Evolutionary conservation across 2,888 invertebrate species (phyloP).

Genomic region (Heliconius cydno): DNA sequence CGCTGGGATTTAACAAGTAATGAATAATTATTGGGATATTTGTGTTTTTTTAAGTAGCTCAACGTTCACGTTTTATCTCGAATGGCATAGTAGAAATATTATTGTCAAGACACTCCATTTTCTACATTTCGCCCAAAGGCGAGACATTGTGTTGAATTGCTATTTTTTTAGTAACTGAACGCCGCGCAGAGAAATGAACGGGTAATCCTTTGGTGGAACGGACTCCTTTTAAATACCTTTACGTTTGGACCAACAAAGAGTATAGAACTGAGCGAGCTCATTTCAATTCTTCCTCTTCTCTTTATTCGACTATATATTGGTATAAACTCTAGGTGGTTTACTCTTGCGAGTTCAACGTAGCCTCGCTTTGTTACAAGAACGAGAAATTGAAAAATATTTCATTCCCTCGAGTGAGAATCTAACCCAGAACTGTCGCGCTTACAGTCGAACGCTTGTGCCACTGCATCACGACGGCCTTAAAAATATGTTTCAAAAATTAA

Average conservation of each 20-base stretch:
- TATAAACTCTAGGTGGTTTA: too few species aligned
- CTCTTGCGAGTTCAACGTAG: too few species aligned
- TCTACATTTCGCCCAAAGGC: background rate
- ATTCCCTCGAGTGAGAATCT: too few species aligned
- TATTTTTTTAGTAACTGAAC: background rate
- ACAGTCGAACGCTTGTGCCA: too few species aligned
- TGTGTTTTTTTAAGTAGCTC: background rate
- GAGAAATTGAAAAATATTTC: background rate
- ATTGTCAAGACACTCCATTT: background rate
- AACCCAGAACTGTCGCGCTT: too few species aligned
- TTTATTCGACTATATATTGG: too few species aligned
- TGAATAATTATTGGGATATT: constrained; percentile 22
- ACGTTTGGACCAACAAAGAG: too few species aligned
- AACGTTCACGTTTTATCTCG: background rate
- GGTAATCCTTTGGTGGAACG: too few species aligned
- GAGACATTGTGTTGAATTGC: background rate
- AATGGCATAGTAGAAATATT: background rate
- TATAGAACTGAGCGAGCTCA: too few species aligned
- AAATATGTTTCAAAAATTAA: constrained; percentile 27
- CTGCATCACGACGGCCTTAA: background rate
- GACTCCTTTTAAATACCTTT: too few species aligned
- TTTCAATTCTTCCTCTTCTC: too few species aligned
- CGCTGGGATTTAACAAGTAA: constrained; percentile 27
- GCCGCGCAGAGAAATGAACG: too few species aligned
- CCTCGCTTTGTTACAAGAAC: background rate